Base-by-base conservation (phyloP, 2,888 invertebrate genomes). In the Melipona beecheii region DNA sequence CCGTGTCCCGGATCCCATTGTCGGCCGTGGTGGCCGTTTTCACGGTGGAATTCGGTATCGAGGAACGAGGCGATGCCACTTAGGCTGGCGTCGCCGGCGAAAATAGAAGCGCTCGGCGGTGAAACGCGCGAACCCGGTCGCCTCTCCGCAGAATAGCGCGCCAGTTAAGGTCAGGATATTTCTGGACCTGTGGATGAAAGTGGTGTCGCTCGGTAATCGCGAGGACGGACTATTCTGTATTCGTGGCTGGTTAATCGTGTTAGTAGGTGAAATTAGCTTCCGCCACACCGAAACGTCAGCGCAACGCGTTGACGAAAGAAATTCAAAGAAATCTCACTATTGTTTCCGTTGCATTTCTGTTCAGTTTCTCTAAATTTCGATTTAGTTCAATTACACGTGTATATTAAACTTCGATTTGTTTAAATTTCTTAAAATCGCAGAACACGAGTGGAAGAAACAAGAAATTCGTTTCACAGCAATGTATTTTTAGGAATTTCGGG, bases 101-200 rank as follows among this genome's bases (percentile, higher is more conserved):
- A 83, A 82, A 82, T 83, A 83, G 83, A 72, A 15, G 4, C 75
- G 49, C 68, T 75, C 68, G 75, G 9, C 83, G 83, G 82, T 82
- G 76, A 83, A 71, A 81, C 71, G 60, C 71, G 60, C 78, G 78
- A 71, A 60, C 19, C 21, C 78, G 77, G 71, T 54, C 60, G 31
- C 64, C 62, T 36, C 82, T 21, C 71, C 43, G 64, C 62, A 68
- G 83, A 83, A 49, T 75, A 82, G 72, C 75, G 75, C 71, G 75
- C 72, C 69, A 82, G 82, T 82, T 83, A 83, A 83, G 83, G 83
- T 83, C 83, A 83, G 82, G 83, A 82, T 83, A 83, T 83, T 83
- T 83, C 60, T 82, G 62, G 83, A 75, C 76, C 43, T 9, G 70
- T 31, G 52, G 82, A 83, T 83, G 72, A 75, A 75, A 83, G 83